Base-by-base conservation (phyloP, 2,888 invertebrate genomes). In the Drosophila kanekoi region DNA sequence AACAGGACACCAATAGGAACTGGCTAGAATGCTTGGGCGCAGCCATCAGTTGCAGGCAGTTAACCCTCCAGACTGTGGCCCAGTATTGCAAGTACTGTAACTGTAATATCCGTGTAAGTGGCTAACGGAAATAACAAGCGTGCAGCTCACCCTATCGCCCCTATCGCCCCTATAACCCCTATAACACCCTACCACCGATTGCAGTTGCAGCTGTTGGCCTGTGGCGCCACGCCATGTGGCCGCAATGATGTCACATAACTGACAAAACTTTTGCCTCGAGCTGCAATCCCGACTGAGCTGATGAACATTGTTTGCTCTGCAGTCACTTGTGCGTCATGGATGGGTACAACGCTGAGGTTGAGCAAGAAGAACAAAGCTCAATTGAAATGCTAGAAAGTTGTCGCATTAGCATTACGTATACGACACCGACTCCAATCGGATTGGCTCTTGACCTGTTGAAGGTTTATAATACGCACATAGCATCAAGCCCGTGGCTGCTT, bases 161-260 rank as follows among this genome's bases (percentile, higher is more conserved):
- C 40, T 5, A 9, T 10, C 18, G 11, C 0, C 16, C 18, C 40
- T 8, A 13, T n/a, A 11, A n/a, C n/a, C n/a, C n/a, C n/a, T n/a
- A n/a, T n/a, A n/a, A 18, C 20, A n/a, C 14, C n/a, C 10, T 13
- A 1, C 14, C 47, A 16, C 5, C 16, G 20, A 47, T 32, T 37
- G 18, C 37, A 18, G 37, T 14, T 48, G 41, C 48, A 40, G 20
- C 47, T 5, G 23, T 8, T 41, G 32, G 32, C 23, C 38, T 47
- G 67, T 57, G 72, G 68, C 38, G 45, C 48, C 45, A 60, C 60
- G 33, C 64, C 65, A 28, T 75, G 70, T 58, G 63, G 52, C 59
- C 70, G 37, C 73, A 75, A 51, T 71, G 54, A 77, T 74, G 66
- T 58, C 58, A 47, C 53, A 65, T 60, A 71, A 58, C 35, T 57